Base-by-base conservation (phyloP, 2,888 invertebrate species). In the Campoletis raptor region DNA sequence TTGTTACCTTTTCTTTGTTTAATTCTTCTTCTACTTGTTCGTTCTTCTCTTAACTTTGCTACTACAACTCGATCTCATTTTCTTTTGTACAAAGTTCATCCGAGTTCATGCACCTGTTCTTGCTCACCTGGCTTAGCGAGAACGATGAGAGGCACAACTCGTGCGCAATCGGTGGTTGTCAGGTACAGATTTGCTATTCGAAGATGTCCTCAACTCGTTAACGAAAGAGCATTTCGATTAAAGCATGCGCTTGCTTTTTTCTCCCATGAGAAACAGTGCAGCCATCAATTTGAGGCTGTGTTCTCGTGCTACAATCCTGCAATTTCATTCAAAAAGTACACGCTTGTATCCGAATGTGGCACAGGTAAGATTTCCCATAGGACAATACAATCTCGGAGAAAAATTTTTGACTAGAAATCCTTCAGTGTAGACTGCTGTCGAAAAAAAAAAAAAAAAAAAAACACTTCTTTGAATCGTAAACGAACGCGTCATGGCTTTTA, bases 61-160 rank as follows among this genome's bases (percentile, higher is more conserved):
- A 61, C 76, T 70, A 40, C 40, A 36, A 10, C 52, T 52, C 76
- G 66, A 81, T 85, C 80, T 85, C 66, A 72, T 80, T 85, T 85
- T 80, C 74, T 72, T 54, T 48, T 24, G 66, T 83, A 76, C 67
- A 83, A 83, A 85, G 85, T 85, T 85, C 85, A 85, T 24, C 79
- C 61, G 85, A 85, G 85, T 85, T 83, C 85, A 80, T 85, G 79
- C 85, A 85, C 82, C 85, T 85, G 83, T 72, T 80, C 78, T 76
- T 48, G 67, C 74, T 74, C 76, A 30, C 52, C 30, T 48, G 72
- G 70, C 45, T 30, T 36, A n/a, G 36, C 72, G 52, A 30, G 48
- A 21, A 52, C 12, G 36, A 52, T 24, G 36, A 24, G 21, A 21
- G 48, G 52, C n/a, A 66, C 66, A n/a, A 30, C 37, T n/a, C 66